These are phyloP conservation scores for Melanophora roralis DNA, from an alignment of 2,888 invertebrate species.

Conservation along the genomic window DNA sequence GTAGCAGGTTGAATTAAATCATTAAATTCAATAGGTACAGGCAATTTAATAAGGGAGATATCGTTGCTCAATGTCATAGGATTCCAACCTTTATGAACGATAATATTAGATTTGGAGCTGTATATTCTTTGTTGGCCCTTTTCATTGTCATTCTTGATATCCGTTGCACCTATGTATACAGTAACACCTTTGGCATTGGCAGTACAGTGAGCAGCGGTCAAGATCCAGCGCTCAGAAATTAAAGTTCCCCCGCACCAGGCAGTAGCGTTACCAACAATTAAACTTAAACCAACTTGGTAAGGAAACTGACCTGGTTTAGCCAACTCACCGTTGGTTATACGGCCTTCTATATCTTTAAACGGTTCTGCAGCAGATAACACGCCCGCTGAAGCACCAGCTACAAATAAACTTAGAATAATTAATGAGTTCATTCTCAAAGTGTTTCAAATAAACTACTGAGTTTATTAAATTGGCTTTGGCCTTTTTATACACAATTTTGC, in stretches of 20 bases:
- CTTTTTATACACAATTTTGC: slow-evolving; percentile 2
- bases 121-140: slow-evolving; percentile 63
- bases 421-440: slow-evolving; percentile 63
- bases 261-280: slow-evolving; percentile 59
- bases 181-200: slow-evolving; percentile 63
- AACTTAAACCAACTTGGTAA: slow-evolving; percentile 71
- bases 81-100: slow-evolving; percentile 65
- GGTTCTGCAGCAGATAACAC: slow-evolving; percentile 19
- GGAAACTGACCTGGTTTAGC: slow-evolving; percentile 71
- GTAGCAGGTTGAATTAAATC: slow-evolving; percentile 64
- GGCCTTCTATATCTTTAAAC: slow-evolving; percentile 62
- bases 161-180: slow-evolving; percentile 65
- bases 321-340: slow-evolving; percentile 70
- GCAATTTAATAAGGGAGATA: slow-evolving; percentile 69
- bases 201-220: slow-evolving; percentile 75
- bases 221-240: slow-evolving; percentile 70
- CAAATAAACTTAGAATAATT: slow-evolving; percentile 58
- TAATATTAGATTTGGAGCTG: slow-evolving; percentile 57
- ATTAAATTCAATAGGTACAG: slow-evolving; percentile 62
- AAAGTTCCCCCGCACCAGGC: slow-evolving; percentile 74
- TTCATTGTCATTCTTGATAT: slow-evolving; percentile 61
- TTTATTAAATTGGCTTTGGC: neutral
- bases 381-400: slow-evolving; percentile 61
- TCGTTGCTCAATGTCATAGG: slow-evolving; percentile 64
- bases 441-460: slow-evolving; percentile 15